These are phyloP conservation scores for Parotia lawesii DNA, from an alignment of 2,113 vertebrate genomes.

Conservation along the genomic window DNA sequence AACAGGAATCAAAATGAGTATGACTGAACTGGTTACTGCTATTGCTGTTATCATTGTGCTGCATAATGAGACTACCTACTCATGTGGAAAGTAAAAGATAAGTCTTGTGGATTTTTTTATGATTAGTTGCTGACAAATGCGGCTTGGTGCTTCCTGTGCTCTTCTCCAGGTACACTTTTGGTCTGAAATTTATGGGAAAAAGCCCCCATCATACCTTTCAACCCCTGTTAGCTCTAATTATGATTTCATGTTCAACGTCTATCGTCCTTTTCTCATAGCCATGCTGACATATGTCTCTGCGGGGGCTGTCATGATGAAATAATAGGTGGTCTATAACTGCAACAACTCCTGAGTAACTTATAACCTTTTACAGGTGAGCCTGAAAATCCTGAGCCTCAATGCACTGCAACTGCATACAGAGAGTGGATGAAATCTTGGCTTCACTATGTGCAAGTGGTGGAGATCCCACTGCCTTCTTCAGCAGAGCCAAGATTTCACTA, in stretches of 20 bases:
- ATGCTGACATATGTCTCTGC: not conserved
- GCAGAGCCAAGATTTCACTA: not conserved
- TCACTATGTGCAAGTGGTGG: fast-evolving
- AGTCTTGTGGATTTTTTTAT: not conserved
- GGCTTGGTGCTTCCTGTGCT: not conserved
- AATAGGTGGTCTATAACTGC: not conserved
- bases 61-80: not conserved
- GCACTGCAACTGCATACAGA: not conserved
- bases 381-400: not conserved
- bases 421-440: not conserved
- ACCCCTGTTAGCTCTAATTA: not conserved
- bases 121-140: not conserved
- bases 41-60: not conserved
- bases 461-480: not conserved
- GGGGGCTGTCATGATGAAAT: not conserved
- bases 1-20: not conserved
- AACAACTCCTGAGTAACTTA: not conserved
- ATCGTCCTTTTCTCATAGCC: not conserved
- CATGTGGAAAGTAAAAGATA: not conserved
- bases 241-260: not conserved
- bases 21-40: not conserved
- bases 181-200: not conserved
- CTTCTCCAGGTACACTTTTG: not conserved
- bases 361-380: not conserved
- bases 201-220: not conserved